phyloP scores from a whole-genome alignment of 2,888 invertebrate genomes.

The Pandemis cinnamomeana region DNA sequence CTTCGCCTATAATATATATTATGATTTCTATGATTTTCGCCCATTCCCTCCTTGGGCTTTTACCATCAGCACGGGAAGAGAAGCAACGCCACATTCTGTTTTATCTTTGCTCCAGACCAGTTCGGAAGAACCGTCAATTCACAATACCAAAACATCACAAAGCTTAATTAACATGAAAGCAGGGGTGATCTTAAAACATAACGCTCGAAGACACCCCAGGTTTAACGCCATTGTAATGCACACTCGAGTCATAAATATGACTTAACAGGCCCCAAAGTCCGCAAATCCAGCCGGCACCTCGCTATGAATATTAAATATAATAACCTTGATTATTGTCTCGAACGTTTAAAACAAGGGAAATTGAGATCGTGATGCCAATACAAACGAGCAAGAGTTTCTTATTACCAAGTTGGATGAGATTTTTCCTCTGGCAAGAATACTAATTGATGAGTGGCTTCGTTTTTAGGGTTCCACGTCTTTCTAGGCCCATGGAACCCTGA shows the following conservation, averaged over 20 bases:
- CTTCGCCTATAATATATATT: too few relatives aligned
- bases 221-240: constrained; percentile 34
- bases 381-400: constrained; percentile 25
- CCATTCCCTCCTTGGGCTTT: too few relatives aligned
- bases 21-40: too few relatives aligned
- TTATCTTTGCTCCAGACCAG: too few relatives aligned
- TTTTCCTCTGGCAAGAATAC: constrained; percentile 36
- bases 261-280: constrained; percentile 31
- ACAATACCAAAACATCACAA: background rate
- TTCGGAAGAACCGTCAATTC: background rate
- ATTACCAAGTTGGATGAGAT: constrained; percentile 40
- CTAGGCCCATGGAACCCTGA: background rate
- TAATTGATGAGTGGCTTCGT: constrained; percentile 23
- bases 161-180: background rate
- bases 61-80: too few relatives aligned
- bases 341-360: constrained; percentile 42
- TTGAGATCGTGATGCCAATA: constrained; percentile 35
- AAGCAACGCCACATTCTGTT: too few relatives aligned
- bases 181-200: background rate
- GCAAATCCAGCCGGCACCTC: constrained; percentile 34
- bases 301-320: constrained; percentile 41
- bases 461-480: background rate
- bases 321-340: constrained; percentile 42
- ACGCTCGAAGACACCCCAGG: constrained; percentile 13
- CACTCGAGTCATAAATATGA: constrained; percentile 38